Base-by-base conservation (phyloP, 2,113 vertebrate genomes). In the Lasiurus borealis region DNA sequence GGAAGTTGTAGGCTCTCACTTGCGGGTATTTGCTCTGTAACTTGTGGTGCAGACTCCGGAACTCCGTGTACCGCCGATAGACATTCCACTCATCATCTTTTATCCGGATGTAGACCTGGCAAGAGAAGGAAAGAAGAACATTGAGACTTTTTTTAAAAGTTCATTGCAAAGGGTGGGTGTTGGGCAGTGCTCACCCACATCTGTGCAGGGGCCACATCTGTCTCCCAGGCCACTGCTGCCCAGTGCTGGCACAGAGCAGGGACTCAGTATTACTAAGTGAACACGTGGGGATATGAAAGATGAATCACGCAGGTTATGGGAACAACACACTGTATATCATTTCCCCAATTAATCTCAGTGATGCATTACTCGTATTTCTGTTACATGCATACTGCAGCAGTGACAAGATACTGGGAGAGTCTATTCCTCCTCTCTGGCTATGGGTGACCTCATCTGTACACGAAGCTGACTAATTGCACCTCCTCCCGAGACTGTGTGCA, bases 81-180 rank as follows among this genome's bases (percentile, higher is more conserved):
- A 99, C 99, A 0, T 99, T 99, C 99, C 99, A 99, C 95, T 99
- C 99, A 2, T 99, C 99, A 23, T 99, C 99, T 96, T 99, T 99
- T 98, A 99, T 99, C 95, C 99, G 99, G 96, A 99, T 99, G 80
- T 99, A 99, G 29, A 99, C 99, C 99, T 99, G 97, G 11, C 90
- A 73, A 90, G 95, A 0, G 59, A 36, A 90, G 77, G 16, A n/a
- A 92, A 72, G 86, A 80, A n/a, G 84, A 96, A 18, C 76, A 23
- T 6, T 52, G 48, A 2, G 57, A 34, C 16, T 8, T 72, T 34
- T 59, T 25, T 54, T 29, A 19, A 75, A 34, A 31, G 57, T 31
- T 48, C 15, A 25, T n/a, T 18, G 3, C 27, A 27, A 78, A 64
- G 5, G 12, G 9, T 2, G 16, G 88, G 48, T 1, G 21, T 40